Evolutionary conservation across 2,797 vertebrate genomes (phyloP).

Genomic region (Florisuga fusca): DNA sequence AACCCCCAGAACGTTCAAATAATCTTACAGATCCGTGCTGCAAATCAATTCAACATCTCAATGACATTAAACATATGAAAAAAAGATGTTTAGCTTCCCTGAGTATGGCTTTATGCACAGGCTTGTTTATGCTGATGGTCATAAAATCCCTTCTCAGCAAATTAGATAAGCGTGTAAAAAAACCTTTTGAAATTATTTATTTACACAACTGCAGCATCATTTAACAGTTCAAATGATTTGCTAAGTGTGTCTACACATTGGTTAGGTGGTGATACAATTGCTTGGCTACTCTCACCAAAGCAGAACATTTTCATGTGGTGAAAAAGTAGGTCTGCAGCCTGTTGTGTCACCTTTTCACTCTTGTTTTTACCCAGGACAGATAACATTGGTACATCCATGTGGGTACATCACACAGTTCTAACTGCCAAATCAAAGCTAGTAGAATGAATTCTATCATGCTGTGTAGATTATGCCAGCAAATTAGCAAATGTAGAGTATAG

Average conservation of each 20-base stretch:
- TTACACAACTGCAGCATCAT: not conserved
- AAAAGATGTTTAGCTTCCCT: not conserved
- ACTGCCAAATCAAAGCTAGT: not conserved
- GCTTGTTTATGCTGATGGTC: not conserved
- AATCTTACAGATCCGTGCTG: not conserved
- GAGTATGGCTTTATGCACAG: not conserved
- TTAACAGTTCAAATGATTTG: not conserved
- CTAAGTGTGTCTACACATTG: not conserved
- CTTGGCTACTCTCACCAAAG: not conserved
- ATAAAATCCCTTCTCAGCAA: slow-evolving; percentile 5
- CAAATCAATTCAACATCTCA: slow-evolving; percentile 15
- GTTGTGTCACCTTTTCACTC: not conserved
- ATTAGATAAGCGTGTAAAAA: not conserved
- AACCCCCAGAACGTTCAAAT: not conserved
- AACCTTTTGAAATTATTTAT: not conserved
- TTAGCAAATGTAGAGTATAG: not conserved
- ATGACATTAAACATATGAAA: not conserved
- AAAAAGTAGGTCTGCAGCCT: not conserved
- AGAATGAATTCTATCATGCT: not conserved
- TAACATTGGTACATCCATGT: not conserved
- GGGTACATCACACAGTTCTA: not conserved
- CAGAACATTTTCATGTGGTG: not conserved
- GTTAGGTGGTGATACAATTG: not conserved
- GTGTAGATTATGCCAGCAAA: not conserved
- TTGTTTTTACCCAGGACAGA: not conserved